Percentiles rank a stretch among this genome's conserved stretches.
Evolutionary conservation across 2,113 vertebrate species (phyloP).

Genomic region (Gopherus flavomarginatus): DNA sequence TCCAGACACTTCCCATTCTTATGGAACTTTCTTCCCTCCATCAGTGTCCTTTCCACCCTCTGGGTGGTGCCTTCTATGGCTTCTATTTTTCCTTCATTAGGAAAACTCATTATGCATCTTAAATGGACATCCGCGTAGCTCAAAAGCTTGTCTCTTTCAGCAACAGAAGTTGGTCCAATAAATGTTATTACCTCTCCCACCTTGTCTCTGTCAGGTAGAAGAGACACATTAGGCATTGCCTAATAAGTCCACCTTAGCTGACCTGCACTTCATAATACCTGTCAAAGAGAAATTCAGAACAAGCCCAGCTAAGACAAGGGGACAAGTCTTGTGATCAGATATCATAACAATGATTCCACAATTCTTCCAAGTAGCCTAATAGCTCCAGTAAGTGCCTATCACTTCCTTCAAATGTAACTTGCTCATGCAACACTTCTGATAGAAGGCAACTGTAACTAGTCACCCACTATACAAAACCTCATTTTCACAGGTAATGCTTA

Average conservation of each 20-base stretch:
- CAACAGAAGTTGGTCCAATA: neutral
- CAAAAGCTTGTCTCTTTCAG: neutral
- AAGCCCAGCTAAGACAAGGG: neutral
- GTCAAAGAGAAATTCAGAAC: neutral
- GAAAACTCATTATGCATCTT: neutral
- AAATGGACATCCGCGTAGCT: neutral
- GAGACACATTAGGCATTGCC: neutral
- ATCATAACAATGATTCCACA: neutral
- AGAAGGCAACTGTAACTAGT: neutral
- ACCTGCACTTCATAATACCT: neutral
- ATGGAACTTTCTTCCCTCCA: neutral
- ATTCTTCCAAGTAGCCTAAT: neutral
- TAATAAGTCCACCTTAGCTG: neutral
- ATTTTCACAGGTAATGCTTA: accelerated
- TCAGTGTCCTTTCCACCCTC: neutral
- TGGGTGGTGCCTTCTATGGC: neutral
- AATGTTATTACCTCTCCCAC: neutral
- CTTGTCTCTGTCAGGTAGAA: neutral
- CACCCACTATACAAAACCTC: neutral
- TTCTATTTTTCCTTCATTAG: neutral
- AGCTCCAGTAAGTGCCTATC: neutral
- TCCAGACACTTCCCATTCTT: neutral
- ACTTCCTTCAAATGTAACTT: neutral
- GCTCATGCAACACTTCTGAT: neutral
- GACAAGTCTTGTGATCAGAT: neutral